These are phyloP conservation scores for Manacus vitellinus DNA, from an alignment of 2,113 vertebrate genomes.

Conservation along the genomic window DNA sequence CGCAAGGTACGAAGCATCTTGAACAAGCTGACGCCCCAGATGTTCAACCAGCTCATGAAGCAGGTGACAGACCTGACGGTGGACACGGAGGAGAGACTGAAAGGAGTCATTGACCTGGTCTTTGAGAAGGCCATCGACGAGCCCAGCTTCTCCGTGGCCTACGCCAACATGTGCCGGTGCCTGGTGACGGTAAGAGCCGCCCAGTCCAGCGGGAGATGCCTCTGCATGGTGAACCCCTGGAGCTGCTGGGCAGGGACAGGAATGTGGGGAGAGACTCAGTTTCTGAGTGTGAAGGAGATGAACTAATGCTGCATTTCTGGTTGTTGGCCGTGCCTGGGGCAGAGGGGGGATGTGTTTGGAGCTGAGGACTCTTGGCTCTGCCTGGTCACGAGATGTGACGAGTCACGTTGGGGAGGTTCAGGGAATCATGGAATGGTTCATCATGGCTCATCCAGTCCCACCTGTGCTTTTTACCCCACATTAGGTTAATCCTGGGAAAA, in stretches of 20 bases:
- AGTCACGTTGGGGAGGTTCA: background rate
- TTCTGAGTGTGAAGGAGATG: background rate
- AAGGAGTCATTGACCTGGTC: slow-evolving; percentile 97
- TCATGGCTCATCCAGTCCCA: background rate
- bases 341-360: background rate
- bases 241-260: background rate
- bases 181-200: slow-evolving; percentile 86
- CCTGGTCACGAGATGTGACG: background rate
- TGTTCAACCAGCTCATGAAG: slow-evolving; percentile 98
- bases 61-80: slow-evolving; percentile 96
- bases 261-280: background rate
- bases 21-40: slow-evolving; percentile 97
- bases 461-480: background rate
- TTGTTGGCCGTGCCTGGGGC: background rate
- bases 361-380: background rate
- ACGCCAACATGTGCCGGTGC: slow-evolving; percentile 97
- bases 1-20: slow-evolving; percentile 96
- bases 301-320: background rate
- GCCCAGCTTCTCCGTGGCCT: slow-evolving; percentile 95
- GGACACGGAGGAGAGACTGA: slow-evolving; percentile 94
- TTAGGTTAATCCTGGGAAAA: background rate
- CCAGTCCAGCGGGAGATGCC: background rate
- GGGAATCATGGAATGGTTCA: background rate
- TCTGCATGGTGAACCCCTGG: background rate
- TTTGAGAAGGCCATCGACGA: slow-evolving; percentile 98